Conservation (phyloP, 1,140 invertebrate species). For the Kradibia gibbosae region DNA sequence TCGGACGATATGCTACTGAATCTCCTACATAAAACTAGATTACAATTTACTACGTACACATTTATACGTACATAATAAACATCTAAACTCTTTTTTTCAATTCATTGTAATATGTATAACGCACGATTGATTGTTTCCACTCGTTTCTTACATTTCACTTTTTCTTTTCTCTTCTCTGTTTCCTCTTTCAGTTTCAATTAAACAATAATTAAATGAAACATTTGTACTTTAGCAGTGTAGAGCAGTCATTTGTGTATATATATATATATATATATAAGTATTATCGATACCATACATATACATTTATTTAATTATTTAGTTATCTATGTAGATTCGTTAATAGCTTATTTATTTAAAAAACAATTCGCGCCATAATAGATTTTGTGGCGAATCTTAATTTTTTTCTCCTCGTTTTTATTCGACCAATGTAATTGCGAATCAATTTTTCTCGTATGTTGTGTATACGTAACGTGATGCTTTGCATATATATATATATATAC, state of each 20-base stretch:
- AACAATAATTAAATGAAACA: slow-evolving; percentile 72
- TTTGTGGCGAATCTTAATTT: slow-evolving; percentile 46
- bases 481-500: background rate
- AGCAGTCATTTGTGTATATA: slow-evolving; percentile 70
- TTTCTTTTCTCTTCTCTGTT: slow-evolving; percentile 17
- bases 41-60: slow-evolving; percentile 28
- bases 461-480: background rate
- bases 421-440: slow-evolving; percentile 32
- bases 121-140: slow-evolving; percentile 33
- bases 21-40: slow-evolving; percentile 39
- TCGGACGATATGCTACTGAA: slow-evolving; percentile 39
- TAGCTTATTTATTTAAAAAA: slow-evolving; percentile 61
- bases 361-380: slow-evolving; percentile 59
- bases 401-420: slow-evolving; percentile 40
- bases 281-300: slow-evolving; percentile 60
- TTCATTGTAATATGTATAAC: slow-evolving; percentile 31
- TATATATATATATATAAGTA: slow-evolving; percentile 57
- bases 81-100: slow-evolving; percentile 26
- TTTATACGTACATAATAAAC: slow-evolving; percentile 33
- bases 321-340: slow-evolving; percentile 50
- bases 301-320: slow-evolving; percentile 56
- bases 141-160: slow-evolving; percentile 31
- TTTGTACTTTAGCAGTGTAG: slow-evolving; percentile 74
- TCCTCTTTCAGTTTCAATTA: slow-evolving; percentile 50
- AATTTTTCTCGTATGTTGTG: slow-evolving; percentile 19